Evolutionary conservation across 2,113 vertebrate genomes (phyloP).

Genomic region (Archilochus colubris): DNA sequence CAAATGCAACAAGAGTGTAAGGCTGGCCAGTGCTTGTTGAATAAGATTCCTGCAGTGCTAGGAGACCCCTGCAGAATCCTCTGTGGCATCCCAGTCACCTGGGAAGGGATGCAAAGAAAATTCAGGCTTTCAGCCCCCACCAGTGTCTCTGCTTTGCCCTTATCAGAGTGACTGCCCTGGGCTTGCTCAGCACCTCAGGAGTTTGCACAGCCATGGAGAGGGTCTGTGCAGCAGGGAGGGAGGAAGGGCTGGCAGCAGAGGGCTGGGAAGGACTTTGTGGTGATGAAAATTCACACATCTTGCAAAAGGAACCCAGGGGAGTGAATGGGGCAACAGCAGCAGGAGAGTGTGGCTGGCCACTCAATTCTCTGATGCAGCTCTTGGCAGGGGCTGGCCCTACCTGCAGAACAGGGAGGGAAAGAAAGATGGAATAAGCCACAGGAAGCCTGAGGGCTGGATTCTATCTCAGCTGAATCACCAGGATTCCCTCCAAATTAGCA

Average conservation of each 20-base stretch:
- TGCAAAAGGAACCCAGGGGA: neutral
- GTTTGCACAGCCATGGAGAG: neutral
- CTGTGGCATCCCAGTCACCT: neutral
- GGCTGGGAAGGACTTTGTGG: neutral
- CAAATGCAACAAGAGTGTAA: neutral
- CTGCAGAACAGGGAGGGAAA: neutral
- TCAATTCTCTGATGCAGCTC: accelerated
- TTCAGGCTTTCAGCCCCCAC: neutral
- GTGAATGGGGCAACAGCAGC: neutral
- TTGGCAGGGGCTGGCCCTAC: neutral
- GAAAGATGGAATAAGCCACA: neutral
- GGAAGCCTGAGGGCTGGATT: neutral
- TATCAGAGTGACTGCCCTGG: neutral
- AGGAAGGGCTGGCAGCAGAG: neutral
- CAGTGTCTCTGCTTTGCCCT: neutral
- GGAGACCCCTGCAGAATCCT: neutral
- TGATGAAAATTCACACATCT: neutral
- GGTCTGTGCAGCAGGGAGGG: neutral
- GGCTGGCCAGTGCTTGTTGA: neutral
- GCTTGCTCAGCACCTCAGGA: neutral
- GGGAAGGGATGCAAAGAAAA: neutral
- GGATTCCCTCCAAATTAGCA: neutral
- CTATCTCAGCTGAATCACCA: neutral
- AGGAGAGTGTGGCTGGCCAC: too few relatives aligned
- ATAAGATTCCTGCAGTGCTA: neutral